Conservation (phyloP, 2,113 vertebrate species). For the Motacilla tschutschensis region DNA sequence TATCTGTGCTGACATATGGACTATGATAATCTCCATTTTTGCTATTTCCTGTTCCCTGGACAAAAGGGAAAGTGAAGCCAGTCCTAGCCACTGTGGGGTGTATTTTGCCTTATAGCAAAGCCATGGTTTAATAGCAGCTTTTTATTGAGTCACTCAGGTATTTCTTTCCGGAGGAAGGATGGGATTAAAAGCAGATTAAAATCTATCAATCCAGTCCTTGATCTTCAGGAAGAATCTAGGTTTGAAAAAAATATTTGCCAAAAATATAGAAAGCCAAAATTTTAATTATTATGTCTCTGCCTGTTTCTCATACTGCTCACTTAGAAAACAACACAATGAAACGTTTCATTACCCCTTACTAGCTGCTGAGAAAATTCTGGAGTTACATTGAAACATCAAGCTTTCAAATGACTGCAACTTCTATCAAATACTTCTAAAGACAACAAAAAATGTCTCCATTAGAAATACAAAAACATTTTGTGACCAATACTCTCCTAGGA, state of each 20-base stretch:
- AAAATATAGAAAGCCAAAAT: neutral
- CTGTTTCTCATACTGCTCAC: neutral
- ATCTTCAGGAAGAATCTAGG: neutral
- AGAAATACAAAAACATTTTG: conserved; percentile 36
- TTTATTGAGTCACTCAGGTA: neutral
- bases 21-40: neutral
- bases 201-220: neutral
- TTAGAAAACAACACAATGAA: neutral
- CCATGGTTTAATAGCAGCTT: neutral
- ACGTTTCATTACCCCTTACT: fast-evolving
- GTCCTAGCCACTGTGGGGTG: neutral
- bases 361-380: neutral
- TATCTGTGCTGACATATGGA: fast-evolving
- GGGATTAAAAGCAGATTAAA: neutral
- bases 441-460: conserved; percentile 41
- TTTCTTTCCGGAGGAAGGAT: neutral
- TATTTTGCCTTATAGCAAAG: neutral
- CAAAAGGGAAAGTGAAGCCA: neutral
- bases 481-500: neutral
- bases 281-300: neutral
- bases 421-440: neutral
- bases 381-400: conserved; percentile 7
- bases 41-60: neutral
- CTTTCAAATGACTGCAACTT: neutral
- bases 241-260: neutral